Evolutionary conservation across 2,113 vertebrate species (phyloP).

Genomic region (Amazona guildingii): DNA sequence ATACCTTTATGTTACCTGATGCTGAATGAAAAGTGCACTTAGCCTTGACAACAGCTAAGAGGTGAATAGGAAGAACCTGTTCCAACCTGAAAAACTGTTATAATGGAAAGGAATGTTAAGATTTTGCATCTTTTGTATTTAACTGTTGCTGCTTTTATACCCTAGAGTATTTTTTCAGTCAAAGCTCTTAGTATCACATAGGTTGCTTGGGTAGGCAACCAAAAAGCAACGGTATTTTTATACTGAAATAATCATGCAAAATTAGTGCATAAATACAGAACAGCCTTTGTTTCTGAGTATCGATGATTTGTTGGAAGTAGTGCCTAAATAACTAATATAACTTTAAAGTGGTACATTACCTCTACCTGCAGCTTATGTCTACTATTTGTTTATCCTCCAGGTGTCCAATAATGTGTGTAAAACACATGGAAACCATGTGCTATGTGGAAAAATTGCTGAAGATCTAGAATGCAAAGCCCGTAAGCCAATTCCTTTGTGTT

Average conservation of each 20-base stretch:
- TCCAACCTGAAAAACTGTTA: slow-evolving; percentile 5
- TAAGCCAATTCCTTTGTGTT: background rate
- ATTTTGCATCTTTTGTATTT: background rate
- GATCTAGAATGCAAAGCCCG: background rate
- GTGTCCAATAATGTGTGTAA: background rate
- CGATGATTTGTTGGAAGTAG: background rate
- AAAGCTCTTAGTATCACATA: background rate
- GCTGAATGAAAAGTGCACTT: background rate
- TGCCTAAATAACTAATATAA: background rate
- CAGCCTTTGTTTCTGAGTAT: background rate
- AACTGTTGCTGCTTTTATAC: background rate
- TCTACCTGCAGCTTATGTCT: background rate
- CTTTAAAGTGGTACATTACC: background rate
- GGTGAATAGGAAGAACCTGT: background rate
- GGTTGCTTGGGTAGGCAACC: background rate
- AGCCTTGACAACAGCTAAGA: slow-evolving; percentile 2
- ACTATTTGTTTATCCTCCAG: background rate
- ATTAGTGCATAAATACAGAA: background rate
- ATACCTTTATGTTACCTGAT: background rate
- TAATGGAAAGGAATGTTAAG: background rate
- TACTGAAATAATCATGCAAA: background rate
- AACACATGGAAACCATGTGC: background rate
- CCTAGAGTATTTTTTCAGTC: background rate
- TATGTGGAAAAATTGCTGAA: background rate
- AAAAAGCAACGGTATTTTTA: background rate